These are phyloP conservation scores for Periophthalmus modestus DNA, from an alignment of 2,113 vertebrate genomes.

Conservation along the genomic window DNA sequence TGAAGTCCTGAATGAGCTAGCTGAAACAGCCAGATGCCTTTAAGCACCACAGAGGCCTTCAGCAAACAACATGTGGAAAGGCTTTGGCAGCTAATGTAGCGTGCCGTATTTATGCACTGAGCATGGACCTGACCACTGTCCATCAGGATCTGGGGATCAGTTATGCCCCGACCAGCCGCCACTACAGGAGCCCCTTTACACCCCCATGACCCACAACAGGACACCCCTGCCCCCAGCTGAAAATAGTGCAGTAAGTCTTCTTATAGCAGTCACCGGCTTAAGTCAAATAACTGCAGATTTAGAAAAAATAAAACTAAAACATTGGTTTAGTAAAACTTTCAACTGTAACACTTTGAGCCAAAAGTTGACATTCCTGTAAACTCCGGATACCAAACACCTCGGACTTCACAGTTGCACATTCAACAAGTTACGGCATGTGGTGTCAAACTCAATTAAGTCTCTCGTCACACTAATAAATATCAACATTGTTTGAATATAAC, in stretches of 20 bases:
- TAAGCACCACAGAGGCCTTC: slow-evolving; percentile 67
- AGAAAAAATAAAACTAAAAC: not conserved
- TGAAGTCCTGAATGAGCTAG: slow-evolving; percentile 49
- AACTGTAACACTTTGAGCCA: not conserved
- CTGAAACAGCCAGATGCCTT: slow-evolving; percentile 68
- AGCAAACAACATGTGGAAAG: slow-evolving; percentile 79
- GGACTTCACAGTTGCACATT: slow-evolving; percentile 9
- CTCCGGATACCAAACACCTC: not conserved
- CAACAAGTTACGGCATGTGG: not conserved
- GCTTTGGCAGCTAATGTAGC: slow-evolving; percentile 77
- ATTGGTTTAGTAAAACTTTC: not conserved
- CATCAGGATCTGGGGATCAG: slow-evolving; percentile 48
- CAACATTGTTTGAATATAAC: not conserved
- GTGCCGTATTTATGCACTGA: slow-evolving; percentile 75
- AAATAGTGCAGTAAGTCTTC: slow-evolving; percentile 45
- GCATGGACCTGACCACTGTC: slow-evolving; percentile 60
- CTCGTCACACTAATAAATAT: not conserved
- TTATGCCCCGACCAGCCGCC: slow-evolving; percentile 22
- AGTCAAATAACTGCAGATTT: no score
- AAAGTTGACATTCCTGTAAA: not conserved
- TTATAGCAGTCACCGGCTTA: not conserved
- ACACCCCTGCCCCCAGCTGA: slow-evolving; percentile 66
- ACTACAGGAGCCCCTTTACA: slow-evolving; percentile 17
- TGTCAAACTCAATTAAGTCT: slow-evolving; percentile 4
- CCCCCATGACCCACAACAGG: slow-evolving; percentile 24